Evolutionary conservation across 1,140 invertebrate species (phyloP).

Genomic region (Caenorhabditis brenneri): DNA sequence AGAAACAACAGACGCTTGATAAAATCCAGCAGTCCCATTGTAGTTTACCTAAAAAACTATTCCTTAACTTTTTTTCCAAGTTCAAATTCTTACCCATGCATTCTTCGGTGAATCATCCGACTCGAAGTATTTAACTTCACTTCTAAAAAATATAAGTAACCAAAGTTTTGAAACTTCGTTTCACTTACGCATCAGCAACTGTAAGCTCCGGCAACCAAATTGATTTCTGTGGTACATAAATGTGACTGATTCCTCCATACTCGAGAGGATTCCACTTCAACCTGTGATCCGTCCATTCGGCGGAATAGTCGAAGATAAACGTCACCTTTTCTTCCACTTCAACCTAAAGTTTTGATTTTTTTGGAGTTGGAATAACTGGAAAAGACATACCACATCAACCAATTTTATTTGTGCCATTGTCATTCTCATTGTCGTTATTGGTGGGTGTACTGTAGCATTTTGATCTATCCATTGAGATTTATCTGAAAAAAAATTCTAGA

Average conservation of each 20-base stretch:
- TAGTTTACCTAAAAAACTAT: background rate
- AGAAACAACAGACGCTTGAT: background rate
- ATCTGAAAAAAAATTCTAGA: background rate
- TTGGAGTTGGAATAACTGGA: background rate
- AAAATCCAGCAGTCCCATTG: background rate
- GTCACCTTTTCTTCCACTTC: conserved; percentile 7
- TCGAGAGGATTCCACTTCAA: background rate
- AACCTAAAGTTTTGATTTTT: background rate
- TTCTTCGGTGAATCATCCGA: background rate
- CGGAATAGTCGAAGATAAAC: background rate
- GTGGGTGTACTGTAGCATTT: background rate
- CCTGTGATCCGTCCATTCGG: background rate
- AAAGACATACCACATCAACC: background rate
- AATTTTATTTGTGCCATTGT: background rate
- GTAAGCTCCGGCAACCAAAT: background rate
- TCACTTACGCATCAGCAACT: background rate
- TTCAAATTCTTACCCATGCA: background rate
- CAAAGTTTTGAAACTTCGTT: too few relatives aligned
- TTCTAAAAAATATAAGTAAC: too few relatives aligned
- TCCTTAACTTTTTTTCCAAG: background rate
- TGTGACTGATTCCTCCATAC: background rate
- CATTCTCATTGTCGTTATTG: background rate
- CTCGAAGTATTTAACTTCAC: background rate
- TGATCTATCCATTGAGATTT: conserved; percentile 4
- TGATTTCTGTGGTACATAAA: background rate